These are phyloP conservation scores for Zaprionus kolodkinae DNA, from an alignment of 1,140 invertebrate genomes.

Conservation along the genomic window DNA sequence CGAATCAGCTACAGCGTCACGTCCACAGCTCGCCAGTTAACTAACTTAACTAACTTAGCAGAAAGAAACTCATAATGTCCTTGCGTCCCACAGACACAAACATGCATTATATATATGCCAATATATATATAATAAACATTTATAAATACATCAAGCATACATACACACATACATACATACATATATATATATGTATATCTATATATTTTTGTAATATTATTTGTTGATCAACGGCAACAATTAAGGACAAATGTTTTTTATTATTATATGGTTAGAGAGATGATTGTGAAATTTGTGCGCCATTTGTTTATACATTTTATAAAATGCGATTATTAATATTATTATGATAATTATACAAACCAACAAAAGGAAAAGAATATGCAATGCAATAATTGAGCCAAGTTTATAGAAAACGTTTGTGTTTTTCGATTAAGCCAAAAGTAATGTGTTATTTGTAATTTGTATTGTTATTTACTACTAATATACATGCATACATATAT, in stretches of 20 bases:
- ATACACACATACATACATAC: constrained; percentile 33
- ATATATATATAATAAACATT: constrained; percentile 45
- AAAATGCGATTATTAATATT: constrained; percentile 22
- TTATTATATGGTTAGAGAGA: constrained; percentile 54
- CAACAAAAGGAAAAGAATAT: constrained; percentile 5
- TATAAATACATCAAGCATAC: constrained; percentile 19
- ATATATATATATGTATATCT: constrained; percentile 36
- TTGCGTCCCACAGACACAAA: constrained; percentile 16
- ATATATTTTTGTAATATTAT: constrained; percentile 80
- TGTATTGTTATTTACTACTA: constrained; percentile 82
- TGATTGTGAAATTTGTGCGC: constrained; percentile 43
- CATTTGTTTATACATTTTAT: constrained; percentile 53
- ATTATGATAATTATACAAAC: constrained; percentile 4
- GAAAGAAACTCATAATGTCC: constrained; percentile 52
- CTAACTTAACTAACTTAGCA: constrained; percentile 43
- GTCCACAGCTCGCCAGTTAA: constrained; percentile 46
- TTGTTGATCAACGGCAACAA: constrained; percentile 67
- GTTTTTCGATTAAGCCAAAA: constrained; percentile 76
- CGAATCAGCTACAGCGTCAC: constrained; percentile 33
- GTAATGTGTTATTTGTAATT: constrained; percentile 83
- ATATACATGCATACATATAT: constrained; percentile 51
- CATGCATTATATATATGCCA: constrained; percentile 34
- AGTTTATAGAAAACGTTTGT: constrained; percentile 60
- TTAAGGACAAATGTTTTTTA: constrained; percentile 64
- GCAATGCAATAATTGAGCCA: constrained; percentile 63